phyloP scores from a whole-genome alignment of 2,113 vertebrate genomes.

The Malurus cyaneus region DNA sequence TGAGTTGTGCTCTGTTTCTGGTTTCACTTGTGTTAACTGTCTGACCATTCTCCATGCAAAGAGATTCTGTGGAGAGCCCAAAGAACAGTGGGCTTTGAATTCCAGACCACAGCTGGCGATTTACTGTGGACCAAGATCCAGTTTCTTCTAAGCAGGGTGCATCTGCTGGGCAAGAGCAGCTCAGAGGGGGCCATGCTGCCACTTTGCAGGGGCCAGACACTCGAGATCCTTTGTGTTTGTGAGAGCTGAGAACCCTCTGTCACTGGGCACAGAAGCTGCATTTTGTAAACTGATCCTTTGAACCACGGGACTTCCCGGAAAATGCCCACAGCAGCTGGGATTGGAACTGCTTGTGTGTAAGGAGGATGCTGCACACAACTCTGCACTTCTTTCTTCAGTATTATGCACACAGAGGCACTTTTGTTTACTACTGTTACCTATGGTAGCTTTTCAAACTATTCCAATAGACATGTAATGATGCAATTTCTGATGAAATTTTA shows the following conservation, averaged over 20 bases:
- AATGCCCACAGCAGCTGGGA: conserved; percentile 31
- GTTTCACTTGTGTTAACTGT: background rate
- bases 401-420: conserved; percentile 53
- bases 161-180: conserved; percentile 21
- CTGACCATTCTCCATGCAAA: background rate
- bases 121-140: conserved; percentile 49
- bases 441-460: conserved; percentile 45
- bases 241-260: conserved; percentile 4
- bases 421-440: conserved; percentile 44
- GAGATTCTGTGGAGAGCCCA: background rate
- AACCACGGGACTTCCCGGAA: conserved; percentile 16
- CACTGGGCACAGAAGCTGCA: conserved; percentile 25
- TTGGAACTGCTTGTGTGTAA: background rate
- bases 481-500: conserved; percentile 49
- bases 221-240: background rate
- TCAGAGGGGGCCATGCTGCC: conserved; percentile 19
- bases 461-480: conserved; percentile 16
- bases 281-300: conserved; percentile 45
- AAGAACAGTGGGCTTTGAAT: conserved; percentile 7
- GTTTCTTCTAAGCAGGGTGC: conserved; percentile 29
- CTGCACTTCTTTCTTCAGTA: background rate
- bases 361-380: conserved; percentile 9
- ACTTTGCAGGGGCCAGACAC: background rate
- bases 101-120: background rate
- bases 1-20: background rate